A percentile compares a stretch with the other conserved stretches of the same genome.
Evolutionary conservation across 35 echinoderm and acorn worm genomes (phyloP).

Genomic region (Ptychodera flava): DNA sequence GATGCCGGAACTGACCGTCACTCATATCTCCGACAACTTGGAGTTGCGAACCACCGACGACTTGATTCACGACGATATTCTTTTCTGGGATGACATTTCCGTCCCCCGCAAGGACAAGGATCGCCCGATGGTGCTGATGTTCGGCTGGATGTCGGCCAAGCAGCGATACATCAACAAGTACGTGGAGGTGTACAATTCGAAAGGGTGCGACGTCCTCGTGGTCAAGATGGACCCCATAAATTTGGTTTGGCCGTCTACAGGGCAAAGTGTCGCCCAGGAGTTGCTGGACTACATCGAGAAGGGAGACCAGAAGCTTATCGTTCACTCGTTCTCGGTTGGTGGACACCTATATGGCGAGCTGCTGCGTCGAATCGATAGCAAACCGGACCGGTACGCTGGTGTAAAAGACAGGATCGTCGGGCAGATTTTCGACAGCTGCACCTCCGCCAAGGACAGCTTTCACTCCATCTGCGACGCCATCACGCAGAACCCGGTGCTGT

Average conservation of each 20-base stretch:
- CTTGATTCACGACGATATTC: constrained; percentile 27
- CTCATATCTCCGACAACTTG: constrained; percentile 39
- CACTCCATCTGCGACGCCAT: constrained; percentile 34
- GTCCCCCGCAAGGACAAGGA: not conserved
- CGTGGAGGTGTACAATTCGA: constrained; percentile 34
- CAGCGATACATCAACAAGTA: constrained; percentile 48
- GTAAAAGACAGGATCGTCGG: constrained; percentile 32
- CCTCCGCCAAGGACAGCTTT: constrained; percentile 19
- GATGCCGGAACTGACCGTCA: constrained; percentile 37
- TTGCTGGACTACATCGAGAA: constrained; percentile 28
- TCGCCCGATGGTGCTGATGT: constrained; percentile 33
- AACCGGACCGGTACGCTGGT: constrained; percentile 4
- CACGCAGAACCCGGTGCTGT: constrained; percentile 25
- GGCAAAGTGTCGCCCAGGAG: constrained; percentile 26
- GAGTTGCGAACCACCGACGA: constrained; percentile 40
- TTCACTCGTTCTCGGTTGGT: constrained; percentile 48
- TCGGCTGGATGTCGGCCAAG: constrained; percentile 31
- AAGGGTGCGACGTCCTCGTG: constrained; percentile 42
- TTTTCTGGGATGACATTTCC: constrained; percentile 13
- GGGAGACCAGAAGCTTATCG: constrained; percentile 14
- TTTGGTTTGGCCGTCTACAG: constrained; percentile 40
- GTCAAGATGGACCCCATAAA: constrained; percentile 33
- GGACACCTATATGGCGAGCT: constrained; percentile 42
- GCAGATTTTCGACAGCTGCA: constrained; percentile 41
- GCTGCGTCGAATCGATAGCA: constrained; percentile 26